Evolutionary conservation across 2,113 vertebrate genomes (phyloP).

Genomic region (Hyaena hyaena): DNA sequence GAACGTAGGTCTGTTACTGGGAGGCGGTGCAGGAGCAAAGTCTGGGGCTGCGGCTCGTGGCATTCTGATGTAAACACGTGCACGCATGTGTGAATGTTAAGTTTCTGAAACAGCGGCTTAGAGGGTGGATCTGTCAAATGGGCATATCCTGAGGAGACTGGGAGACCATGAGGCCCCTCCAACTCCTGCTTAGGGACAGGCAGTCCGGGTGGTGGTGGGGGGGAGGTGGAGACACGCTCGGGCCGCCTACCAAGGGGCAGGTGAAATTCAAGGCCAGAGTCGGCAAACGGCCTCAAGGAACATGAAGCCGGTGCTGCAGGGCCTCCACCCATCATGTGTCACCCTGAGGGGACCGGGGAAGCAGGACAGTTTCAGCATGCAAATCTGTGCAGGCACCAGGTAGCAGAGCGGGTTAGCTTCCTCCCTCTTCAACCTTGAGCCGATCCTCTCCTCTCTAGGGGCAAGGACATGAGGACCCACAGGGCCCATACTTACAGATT

Average conservation of each 20-base stretch:
- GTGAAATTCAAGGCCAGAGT: not conserved
- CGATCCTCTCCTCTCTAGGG: rapidly evolving
- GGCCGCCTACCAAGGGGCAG: rapidly evolving
- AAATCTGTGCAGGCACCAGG: rapidly evolving
- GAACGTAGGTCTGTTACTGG: rapidly evolving
- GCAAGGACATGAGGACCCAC: rapidly evolving
- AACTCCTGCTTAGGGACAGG: rapidly evolving
- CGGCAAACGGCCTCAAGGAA: not conserved
- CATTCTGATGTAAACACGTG: rapidly evolving
- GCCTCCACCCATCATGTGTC: not conserved
- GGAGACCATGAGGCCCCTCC: rapidly evolving
- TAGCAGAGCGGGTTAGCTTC: rapidly evolving
- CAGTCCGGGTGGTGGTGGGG: rapidly evolving
- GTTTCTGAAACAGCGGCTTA: not conserved
- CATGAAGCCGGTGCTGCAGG: rapidly evolving
- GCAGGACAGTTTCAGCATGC: rapidly evolving
- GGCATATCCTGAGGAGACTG: too few species aligned
- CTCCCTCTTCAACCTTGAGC: rapidly evolving
- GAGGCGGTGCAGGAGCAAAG: rapidly evolving
- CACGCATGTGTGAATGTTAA: rapidly evolving
- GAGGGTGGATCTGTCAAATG: not conserved
- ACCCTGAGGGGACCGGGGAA: not conserved
- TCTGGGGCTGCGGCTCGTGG: rapidly evolving
- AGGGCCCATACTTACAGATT: constrained; percentile 91
- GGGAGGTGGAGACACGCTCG: not conserved